Conservation (phyloP, 1,140 invertebrate species). For the Habropoda laboriosa region DNA sequence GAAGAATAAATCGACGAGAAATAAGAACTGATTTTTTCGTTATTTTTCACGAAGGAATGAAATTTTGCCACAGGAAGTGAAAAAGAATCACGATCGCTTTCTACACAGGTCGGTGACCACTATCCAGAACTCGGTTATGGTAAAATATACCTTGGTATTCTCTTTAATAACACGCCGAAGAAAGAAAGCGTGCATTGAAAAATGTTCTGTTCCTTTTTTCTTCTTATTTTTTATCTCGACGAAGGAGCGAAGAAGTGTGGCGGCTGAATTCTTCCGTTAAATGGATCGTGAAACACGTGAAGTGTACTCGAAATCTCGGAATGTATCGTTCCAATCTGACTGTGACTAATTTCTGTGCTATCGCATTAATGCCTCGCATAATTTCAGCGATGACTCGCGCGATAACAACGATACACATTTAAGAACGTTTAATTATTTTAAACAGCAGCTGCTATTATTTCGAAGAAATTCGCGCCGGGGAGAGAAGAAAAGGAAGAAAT, state of each 20-base stretch:
- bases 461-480: no score
- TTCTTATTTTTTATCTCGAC: neutral
- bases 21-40: no score
- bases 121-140: conserved; percentile 56
- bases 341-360: conserved; percentile 3
- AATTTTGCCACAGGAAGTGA: neutral
- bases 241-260: neutral
- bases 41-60: neutral
- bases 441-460: no score
- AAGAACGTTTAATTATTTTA: neutral
- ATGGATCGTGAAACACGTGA: neutral
- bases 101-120: conserved; percentile 42
- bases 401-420: neutral
- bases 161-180: conserved; percentile 12
- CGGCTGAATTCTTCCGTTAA: neutral
- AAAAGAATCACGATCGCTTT: conserved; percentile 39
- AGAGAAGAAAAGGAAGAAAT: no score
- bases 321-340: neutral
- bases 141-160: conserved; percentile 26
- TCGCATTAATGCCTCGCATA: neutral
- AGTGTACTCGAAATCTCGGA: neutral
- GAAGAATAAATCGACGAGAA: neutral
- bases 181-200: conserved; percentile 21
- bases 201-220: no score
- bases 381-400: neutral